These are phyloP conservation scores for Mythimna albipuncta DNA, from an alignment of 2,888 invertebrate genomes.

Conservation along the genomic window DNA sequence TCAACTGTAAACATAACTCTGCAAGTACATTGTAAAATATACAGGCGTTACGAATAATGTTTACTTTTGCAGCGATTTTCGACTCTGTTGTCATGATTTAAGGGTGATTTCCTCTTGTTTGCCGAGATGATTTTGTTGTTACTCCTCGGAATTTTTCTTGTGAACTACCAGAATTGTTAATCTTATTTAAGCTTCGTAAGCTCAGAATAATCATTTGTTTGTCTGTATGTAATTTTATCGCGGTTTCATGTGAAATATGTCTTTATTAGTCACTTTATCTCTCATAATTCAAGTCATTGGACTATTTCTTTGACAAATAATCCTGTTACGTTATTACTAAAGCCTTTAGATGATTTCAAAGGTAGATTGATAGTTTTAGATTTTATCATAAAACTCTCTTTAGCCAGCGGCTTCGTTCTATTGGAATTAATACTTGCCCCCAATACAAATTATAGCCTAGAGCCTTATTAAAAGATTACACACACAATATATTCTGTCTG, in stretches of 20 bases:
- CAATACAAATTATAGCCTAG: too few relatives aligned
- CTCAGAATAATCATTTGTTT: slow-evolving; percentile 60
- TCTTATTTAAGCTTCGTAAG: slow-evolving; percentile 65
- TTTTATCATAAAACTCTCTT: background rate
- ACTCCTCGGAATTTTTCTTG: slow-evolving; percentile 62
- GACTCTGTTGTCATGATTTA: slow-evolving; percentile 70
- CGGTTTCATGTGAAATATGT: slow-evolving; percentile 57
- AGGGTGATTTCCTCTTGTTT: slow-evolving; percentile 68
- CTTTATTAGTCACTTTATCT: slow-evolving; percentile 46
- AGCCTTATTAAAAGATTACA: too few relatives aligned
- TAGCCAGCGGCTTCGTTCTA: background rate
- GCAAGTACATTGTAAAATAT: slow-evolving; percentile 65
- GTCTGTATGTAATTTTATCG: slow-evolving; percentile 57
- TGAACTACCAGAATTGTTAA: slow-evolving; percentile 67
- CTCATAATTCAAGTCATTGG: background rate
- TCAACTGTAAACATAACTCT: slow-evolving; percentile 37
- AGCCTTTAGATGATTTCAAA: background rate
- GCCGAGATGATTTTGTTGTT: slow-evolving; percentile 64
- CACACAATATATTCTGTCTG: too few relatives aligned
- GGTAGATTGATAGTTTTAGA: background rate
- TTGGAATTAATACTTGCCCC: too few relatives aligned
- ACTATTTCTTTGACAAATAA: background rate
- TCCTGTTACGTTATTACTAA: background rate
- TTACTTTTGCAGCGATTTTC: slow-evolving; percentile 71
- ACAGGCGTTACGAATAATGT: slow-evolving; percentile 73